These are phyloP conservation scores for Brachionus rubens DNA, from an alignment of 1,140 invertebrate species.

Conservation along the genomic window DNA sequence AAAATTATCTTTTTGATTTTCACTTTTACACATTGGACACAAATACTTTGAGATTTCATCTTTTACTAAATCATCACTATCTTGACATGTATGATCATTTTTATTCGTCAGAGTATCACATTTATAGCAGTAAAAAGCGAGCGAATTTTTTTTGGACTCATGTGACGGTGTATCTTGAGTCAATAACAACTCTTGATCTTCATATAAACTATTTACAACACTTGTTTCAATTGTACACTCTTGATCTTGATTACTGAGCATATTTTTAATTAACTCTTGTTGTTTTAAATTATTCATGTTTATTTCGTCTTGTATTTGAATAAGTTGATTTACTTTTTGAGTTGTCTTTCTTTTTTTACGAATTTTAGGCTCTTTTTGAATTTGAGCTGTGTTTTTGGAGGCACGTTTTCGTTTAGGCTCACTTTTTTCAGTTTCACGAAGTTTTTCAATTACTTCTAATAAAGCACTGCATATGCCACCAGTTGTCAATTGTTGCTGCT, in stretches of 20 bases:
- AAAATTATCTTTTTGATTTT: not conserved
- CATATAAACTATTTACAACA: slow-evolving; percentile 36
- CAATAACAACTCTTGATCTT: not conserved
- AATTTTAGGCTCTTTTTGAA: not conserved
- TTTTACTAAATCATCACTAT: too few relatives aligned
- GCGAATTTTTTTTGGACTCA: too few relatives aligned
- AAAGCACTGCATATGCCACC: slow-evolving; percentile 58
- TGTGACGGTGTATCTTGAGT: too few relatives aligned
- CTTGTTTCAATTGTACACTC: slow-evolving; percentile 30
- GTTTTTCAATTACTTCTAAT: slow-evolving; percentile 58
- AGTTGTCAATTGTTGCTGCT: not conserved
- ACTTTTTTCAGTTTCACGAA: slow-evolving; percentile 50
- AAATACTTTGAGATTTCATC: too few relatives aligned
- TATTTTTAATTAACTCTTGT: slow-evolving; percentile 19
- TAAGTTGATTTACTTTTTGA: slow-evolving; percentile 33
- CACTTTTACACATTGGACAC: slow-evolving; percentile 4
- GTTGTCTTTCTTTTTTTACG: slow-evolving; percentile 31
- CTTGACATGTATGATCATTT: too few relatives aligned
- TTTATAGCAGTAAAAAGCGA: too few relatives aligned
- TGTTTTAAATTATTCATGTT: slow-evolving; percentile 16
- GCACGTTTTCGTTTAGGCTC: not conserved
- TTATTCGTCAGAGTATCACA: too few relatives aligned
- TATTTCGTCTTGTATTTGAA: slow-evolving; percentile 27
- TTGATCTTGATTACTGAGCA: not conserved
- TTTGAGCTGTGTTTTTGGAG: not conserved